Evolutionary conservation across 2,888 invertebrate genomes (phyloP).

Genomic region (Operophtera brumata): DNA sequence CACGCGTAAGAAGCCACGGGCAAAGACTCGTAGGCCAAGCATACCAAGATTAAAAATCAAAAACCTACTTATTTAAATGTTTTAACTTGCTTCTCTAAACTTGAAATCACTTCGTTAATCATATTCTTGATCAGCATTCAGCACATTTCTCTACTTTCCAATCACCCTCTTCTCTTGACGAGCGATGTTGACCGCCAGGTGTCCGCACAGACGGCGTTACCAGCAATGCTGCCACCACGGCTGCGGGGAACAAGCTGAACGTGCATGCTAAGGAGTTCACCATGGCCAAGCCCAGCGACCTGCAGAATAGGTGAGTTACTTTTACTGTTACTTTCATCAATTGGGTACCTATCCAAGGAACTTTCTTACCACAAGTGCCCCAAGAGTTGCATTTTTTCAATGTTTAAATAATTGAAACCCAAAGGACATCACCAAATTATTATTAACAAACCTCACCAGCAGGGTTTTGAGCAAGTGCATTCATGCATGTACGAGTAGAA

Average conservation of each 20-base stretch:
- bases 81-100: not conserved
- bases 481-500: too few relatives aligned
- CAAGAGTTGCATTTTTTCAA: too few relatives aligned
- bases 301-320: conserved; percentile 69
- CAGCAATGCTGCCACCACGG: conserved; percentile 53
- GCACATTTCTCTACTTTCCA: conserved; percentile 52
- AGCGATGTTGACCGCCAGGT: conserved; percentile 78
- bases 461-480: too few relatives aligned
- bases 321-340: conserved; percentile 22
- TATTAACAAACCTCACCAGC: too few relatives aligned
- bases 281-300: conserved; percentile 84
- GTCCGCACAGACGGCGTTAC: conserved; percentile 82
- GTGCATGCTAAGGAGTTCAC: conserved; percentile 95
- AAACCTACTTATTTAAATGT: not conserved
- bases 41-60: too few relatives aligned
- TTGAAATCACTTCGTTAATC: not conserved
- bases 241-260: conserved; percentile 82
- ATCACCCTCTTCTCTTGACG: conserved; percentile 76
- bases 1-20: too few relatives aligned
- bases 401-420: too few relatives aligned
- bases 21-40: not conserved
- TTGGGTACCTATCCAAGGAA: too few relatives aligned
- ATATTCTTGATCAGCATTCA: conserved; percentile 26
- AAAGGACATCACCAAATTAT: too few relatives aligned
- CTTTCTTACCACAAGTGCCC: too few relatives aligned